These are phyloP conservation scores for Teleiodes luculella DNA, from an alignment of 2,888 invertebrate genomes.

Conservation along the genomic window DNA sequence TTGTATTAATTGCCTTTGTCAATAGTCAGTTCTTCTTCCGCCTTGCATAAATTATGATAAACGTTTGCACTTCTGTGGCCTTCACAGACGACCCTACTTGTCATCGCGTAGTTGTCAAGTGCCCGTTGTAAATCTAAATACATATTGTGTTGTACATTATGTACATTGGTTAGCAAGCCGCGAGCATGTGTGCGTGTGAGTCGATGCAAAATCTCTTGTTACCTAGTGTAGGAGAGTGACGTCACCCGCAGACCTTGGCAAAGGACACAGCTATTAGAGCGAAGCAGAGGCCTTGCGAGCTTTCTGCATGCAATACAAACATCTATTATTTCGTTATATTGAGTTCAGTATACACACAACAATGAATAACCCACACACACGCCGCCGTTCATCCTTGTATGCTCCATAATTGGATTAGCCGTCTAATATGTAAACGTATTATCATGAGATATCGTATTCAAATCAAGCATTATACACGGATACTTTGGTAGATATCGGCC, in stretches of 20 bases:
- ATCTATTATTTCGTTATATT: constrained; percentile 28
- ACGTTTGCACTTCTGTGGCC: background rate
- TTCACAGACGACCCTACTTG: constrained; percentile 7
- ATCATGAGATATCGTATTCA: constrained; percentile 14
- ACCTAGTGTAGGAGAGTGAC: constrained; percentile 60
- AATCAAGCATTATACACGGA: constrained; percentile 5
- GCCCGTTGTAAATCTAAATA: background rate
- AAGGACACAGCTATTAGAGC: constrained; percentile 71
- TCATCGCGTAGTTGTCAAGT: constrained; percentile 9
- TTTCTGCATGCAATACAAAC: constrained; percentile 57
- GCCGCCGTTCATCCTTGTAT: constrained; percentile 14
- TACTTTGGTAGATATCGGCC: constrained; percentile 6
- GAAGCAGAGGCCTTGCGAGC: constrained; percentile 60
- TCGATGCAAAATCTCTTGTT: constrained; percentile 58
- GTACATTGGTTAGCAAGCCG: constrained; percentile 29
- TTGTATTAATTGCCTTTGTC: background rate
- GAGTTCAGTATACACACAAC: too few species aligned
- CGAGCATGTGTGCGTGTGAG: constrained; percentile 35
- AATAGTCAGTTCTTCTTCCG: constrained; percentile 1
- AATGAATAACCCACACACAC: constrained; percentile 10
- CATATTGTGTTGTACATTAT: constrained; percentile 5
- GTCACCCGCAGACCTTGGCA: constrained; percentile 67
- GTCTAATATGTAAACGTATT: constrained; percentile 11
- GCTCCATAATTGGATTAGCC: constrained; percentile 9
- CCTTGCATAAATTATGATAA: background rate